Conservation (phyloP, 2,888 invertebrate genomes). For the Volucella zonaria region DNA sequence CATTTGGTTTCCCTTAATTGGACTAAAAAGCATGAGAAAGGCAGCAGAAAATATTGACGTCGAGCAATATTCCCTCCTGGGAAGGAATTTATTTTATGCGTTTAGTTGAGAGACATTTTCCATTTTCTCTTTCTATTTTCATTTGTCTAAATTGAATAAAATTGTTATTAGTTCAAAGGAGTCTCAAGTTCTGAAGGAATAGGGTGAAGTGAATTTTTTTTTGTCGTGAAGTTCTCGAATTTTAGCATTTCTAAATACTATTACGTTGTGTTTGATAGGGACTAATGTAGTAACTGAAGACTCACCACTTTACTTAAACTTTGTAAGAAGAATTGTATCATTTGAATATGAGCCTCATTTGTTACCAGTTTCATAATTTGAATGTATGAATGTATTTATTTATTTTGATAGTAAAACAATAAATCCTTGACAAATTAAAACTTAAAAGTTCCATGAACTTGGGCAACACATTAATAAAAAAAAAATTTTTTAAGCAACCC, state of each 20-base stretch:
- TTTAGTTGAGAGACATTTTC: conserved; percentile 17
- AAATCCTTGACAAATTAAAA: too few relatives aligned
- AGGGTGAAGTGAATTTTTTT: not conserved
- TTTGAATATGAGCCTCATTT: too few relatives aligned
- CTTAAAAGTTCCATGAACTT: too few relatives aligned
- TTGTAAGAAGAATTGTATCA: too few relatives aligned
- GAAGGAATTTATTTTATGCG: conserved; percentile 11
- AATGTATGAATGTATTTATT: too few relatives aligned
- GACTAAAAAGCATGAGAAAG: conserved; percentile 15
- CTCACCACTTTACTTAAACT: too few relatives aligned
- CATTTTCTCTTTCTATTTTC: conserved; percentile 7
- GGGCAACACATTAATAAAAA: too few relatives aligned
- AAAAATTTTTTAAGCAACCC: too few relatives aligned
- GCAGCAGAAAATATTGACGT: conserved; percentile 26
- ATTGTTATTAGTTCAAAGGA: conserved; percentile 33
- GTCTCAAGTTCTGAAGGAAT: not conserved
- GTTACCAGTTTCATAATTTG: too few relatives aligned
- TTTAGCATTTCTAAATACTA: not conserved
- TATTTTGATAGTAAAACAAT: too few relatives aligned
- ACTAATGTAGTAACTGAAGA: too few relatives aligned
- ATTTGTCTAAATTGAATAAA: conserved; percentile 40
- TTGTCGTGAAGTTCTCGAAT: not conserved
- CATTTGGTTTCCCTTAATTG: conserved; percentile 34
- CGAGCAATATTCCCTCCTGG: conserved; percentile 15
- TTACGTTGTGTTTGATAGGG: too few relatives aligned